Evolutionary conservation across 2,113 vertebrate genomes (phyloP).

Genomic region (Mobula hypostoma): DNA sequence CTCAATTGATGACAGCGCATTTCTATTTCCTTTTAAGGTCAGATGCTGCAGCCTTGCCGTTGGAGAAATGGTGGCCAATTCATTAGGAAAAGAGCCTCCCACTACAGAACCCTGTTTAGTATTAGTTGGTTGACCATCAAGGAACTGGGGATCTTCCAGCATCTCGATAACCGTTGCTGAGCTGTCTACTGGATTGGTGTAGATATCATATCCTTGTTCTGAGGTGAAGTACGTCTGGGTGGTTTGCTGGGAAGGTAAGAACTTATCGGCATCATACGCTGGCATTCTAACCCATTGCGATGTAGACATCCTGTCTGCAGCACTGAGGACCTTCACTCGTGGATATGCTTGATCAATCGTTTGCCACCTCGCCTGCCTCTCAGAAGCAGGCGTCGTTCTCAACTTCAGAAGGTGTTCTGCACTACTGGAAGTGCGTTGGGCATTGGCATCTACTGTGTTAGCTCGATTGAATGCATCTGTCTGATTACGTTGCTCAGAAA

Average conservation of each 20-base stretch:
- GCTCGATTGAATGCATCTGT: neutral
- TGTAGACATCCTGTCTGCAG: neutral
- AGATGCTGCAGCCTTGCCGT: conserved; percentile 14
- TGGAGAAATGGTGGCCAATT: neutral
- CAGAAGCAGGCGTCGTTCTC: too few species aligned
- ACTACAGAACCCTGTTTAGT: too few species aligned
- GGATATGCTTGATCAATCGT: neutral
- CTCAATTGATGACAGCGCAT: neutral
- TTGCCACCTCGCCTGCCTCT: neutral
- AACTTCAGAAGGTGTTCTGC: neutral
- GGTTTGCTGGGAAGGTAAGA: neutral
- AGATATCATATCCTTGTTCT: neutral
- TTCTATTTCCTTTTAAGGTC: neutral
- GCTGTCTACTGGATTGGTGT: neutral
- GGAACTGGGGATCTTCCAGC: neutral
- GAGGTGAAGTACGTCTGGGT: neutral
- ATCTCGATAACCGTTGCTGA: neutral
- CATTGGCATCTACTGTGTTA: neutral
- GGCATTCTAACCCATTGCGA: neutral
- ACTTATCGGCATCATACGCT: neutral
- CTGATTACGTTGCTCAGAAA: neutral
- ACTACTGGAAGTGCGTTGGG: neutral
- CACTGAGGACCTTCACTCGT: neutral
- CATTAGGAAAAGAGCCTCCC: neutral
- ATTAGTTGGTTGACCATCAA: neutral